Conservation (phyloP, 2,888 invertebrate species). For the Odontomyia ornata region DNA sequence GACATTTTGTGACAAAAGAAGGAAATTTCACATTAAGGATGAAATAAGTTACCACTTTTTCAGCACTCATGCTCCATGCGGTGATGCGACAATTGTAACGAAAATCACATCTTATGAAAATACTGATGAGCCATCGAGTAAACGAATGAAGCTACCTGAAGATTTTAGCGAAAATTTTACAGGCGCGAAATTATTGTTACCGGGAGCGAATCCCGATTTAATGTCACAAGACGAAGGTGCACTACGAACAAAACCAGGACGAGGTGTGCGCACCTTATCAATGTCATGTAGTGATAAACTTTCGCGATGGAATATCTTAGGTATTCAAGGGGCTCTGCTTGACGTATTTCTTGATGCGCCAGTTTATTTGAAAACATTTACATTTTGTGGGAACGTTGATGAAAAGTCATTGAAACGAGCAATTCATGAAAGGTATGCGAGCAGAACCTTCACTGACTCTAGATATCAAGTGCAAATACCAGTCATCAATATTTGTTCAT, state of each 20-base stretch:
- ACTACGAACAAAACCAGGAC: slow-evolving; percentile 87
- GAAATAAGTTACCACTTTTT: slow-evolving; percentile 81
- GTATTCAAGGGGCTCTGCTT: slow-evolving; percentile 85
- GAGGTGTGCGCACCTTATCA: slow-evolving; percentile 87
- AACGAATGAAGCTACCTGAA: slow-evolving; percentile 53
- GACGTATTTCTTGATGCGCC: slow-evolving; percentile 72
- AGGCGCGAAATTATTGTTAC: slow-evolving; percentile 82
- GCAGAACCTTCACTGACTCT: slow-evolving; percentile 44
- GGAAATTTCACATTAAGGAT: slow-evolving; percentile 66
- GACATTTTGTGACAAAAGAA: slow-evolving; percentile 4
- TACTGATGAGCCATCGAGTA: slow-evolving; percentile 52
- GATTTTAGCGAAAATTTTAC: slow-evolving; percentile 66
- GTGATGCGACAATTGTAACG: slow-evolving; percentile 76
- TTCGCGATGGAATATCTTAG: slow-evolving; percentile 86
- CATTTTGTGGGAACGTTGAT: slow-evolving; percentile 75
- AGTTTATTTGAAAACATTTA: slow-evolving; percentile 75
- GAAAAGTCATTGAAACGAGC: slow-evolving; percentile 69
- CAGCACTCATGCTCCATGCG: slow-evolving; percentile 89
- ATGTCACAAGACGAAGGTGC: slow-evolving; percentile 76
- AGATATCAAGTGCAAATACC: slow-evolving; percentile 56
- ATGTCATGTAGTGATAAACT: slow-evolving; percentile 96
- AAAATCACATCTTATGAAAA: slow-evolving; percentile 51
- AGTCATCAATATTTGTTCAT: slow-evolving; percentile 52
- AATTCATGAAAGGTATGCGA: slow-evolving; percentile 63
- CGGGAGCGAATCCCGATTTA: slow-evolving; percentile 64